phyloP scores from a whole-genome alignment of 2,113 vertebrate genomes.

The Nibea coibor region DNA sequence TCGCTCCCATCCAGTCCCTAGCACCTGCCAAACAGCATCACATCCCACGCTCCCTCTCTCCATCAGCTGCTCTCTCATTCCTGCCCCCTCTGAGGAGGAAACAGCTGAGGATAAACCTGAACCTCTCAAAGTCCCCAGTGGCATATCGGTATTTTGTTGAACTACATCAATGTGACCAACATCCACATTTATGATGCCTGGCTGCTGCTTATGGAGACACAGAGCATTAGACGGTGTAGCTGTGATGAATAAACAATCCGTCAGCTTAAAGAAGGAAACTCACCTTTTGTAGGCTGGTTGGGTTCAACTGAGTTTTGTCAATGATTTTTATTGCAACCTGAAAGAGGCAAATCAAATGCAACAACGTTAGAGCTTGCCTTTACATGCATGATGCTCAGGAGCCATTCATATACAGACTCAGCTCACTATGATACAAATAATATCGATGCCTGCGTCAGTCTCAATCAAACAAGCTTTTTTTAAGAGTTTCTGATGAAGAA shows the following conservation, averaged over 20 bases:
- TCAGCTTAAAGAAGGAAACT: conserved; percentile 40
- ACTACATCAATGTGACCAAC: conserved; percentile 17
- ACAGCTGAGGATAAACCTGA: conserved; percentile 55
- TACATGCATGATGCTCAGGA: background rate
- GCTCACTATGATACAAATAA: background rate
- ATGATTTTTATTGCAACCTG: conserved; percentile 88
- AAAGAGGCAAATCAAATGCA: conserved; percentile 45
- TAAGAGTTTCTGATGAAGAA: background rate
- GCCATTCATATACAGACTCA: background rate
- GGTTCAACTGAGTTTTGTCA: conserved; percentile 87
- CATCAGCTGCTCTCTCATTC: conserved; percentile 50
- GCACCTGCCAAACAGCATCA: conserved; percentile 76
- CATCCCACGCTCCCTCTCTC: conserved; percentile 52
- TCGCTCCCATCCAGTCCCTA: conserved; percentile 54
- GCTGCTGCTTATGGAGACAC: background rate
- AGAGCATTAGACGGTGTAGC: background rate
- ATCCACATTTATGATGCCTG: background rate
- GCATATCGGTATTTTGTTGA: conserved; percentile 10
- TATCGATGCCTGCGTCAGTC: background rate
- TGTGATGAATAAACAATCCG: background rate
- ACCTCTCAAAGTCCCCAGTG: conserved; percentile 11
- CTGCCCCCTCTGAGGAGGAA: conserved; percentile 36
- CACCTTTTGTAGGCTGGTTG: conserved; percentile 87
- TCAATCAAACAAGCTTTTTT: background rate
- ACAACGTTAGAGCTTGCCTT: background rate